Percentiles rank a stretch among this genome's conserved stretches.
phyloP scores from a whole-genome alignment of 2,113 vertebrate species.

The Ptyas mucosa region DNA sequence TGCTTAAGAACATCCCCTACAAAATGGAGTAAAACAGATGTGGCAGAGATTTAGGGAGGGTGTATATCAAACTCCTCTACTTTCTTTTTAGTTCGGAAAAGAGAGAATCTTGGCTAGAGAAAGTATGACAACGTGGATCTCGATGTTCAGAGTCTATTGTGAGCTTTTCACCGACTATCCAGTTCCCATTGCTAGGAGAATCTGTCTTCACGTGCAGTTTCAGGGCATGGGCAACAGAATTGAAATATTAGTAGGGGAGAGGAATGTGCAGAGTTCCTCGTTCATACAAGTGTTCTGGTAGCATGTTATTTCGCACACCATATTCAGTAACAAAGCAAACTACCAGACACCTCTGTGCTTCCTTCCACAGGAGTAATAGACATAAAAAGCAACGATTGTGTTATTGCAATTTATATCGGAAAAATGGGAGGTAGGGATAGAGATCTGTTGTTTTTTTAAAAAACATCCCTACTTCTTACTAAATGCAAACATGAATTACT shows the following conservation, averaged over 20 bases:
- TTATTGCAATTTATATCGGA: not conserved
- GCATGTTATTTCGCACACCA: not conserved
- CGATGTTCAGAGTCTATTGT: too few species aligned
- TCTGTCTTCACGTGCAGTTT: not conserved
- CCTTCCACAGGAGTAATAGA: not conserved
- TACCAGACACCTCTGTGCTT: not conserved
- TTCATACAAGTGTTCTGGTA: not conserved
- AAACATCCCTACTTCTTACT: not conserved
- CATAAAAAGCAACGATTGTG: not conserved
- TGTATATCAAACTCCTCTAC: not conserved
- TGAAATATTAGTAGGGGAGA: not conserved
- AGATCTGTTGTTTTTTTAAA: not conserved
- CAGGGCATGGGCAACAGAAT: not conserved
- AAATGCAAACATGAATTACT: slow-evolving; percentile 5
- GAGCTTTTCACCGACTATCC: not conserved
- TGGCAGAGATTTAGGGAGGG: too few species aligned
- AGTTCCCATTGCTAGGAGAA: not conserved
- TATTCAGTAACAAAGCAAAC: not conserved
- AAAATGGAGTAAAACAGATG: not conserved
- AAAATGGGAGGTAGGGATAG: not conserved
- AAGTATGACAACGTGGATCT: too few species aligned
- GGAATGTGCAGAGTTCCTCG: not conserved
- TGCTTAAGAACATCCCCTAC: not conserved
- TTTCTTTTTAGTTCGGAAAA: not conserved
- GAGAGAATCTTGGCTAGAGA: not conserved